Base-by-base conservation (phyloP, 2,797 vertebrate genomes). In the Coilia nasus region DNA sequence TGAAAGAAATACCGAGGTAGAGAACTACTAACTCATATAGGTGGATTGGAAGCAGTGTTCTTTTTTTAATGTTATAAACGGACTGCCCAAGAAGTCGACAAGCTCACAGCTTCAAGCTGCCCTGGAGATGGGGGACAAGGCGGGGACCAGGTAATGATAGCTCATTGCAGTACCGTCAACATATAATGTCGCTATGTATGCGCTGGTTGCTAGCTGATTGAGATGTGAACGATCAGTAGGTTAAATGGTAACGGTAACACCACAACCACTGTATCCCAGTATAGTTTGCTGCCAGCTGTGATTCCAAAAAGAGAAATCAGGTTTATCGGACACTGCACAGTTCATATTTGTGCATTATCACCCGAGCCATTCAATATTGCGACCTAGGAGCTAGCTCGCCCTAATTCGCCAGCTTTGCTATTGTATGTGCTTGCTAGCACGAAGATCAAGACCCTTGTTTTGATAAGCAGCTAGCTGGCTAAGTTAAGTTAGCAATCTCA, bases 81-180 rank as follows among this genome's bases (percentile, higher is more conserved):
- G 71, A 78, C 31, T 35, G 17, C 7, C 71, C 71, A 21, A 78
- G 17, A 78, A 44, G 31, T 78, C 71, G 31, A 21, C 21, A 78
- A 78, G 71, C 71, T 41, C 71, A 78, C 71, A 44, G 71, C 71
- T 41, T 41, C 44, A 81, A 82, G 83, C 81, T 92, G 93, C 92
- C 92, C 92, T 92, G 93, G 93, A 94, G 90, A 96, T 96, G 95
- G 95, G 94, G 93, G 95, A 96, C 93, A 96, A 96, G 92, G 95
- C 94, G 90, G 95, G 95, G 89, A 96, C 95, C 92, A 95, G 95
- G 95, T 96, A 93, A 90, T 86, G 41, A 62, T 81, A 15, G 31
- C 56, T 84, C 31, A 47, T 85, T 71, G 83, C 47, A 60, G 56
- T 81, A 60, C 35, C 25, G 57, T 71, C 28, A 44, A 21, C 17